A percentile compares a stretch with the other conserved stretches of the same genome.
These are phyloP conservation scores for Planococcus citri DNA, from an alignment of 1,140 invertebrate genomes.

Conservation along the genomic window DNA sequence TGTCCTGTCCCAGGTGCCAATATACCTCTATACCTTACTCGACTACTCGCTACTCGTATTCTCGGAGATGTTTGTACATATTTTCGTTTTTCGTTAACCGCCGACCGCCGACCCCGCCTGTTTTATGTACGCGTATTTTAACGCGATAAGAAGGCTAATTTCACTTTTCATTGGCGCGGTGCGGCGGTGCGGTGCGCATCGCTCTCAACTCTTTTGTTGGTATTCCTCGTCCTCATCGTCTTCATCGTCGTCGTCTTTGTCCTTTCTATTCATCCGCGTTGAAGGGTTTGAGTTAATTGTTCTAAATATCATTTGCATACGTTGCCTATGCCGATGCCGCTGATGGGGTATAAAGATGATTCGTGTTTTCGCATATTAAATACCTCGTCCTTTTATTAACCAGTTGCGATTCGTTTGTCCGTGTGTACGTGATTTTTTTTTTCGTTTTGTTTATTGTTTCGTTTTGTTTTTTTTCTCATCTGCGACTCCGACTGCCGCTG, in stretches of 20 bases:
- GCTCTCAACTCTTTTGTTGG: no score
- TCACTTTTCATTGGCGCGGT: not conserved
- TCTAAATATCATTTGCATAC: constrained; percentile 4
- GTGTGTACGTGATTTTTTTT: not conserved
- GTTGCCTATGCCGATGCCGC: not conserved
- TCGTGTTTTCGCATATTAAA: constrained; percentile 20
- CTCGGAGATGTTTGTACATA: not conserved
- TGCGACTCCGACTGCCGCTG: no score
- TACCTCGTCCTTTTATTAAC: constrained; percentile 10
- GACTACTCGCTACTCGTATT: no score
- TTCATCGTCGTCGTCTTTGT: not conserved
- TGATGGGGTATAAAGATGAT: not conserved
- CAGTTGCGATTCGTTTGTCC: not conserved
- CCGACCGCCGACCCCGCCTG: constrained; percentile 1
- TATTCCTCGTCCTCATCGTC: no score
- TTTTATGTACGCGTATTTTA: no score
- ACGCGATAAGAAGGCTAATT: constrained; percentile 9
- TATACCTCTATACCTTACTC: no score
- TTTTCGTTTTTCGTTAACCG: constrained; percentile 15
- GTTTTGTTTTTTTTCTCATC: not conserved
- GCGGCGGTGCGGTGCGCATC: no score
- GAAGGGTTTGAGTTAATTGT: constrained; percentile 9
- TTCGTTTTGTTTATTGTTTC: no score
- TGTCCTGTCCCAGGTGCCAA: no score
- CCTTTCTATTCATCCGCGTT: no score